Evolutionary conservation across 1,140 invertebrate species (phyloP), one percentile per base, ranked within the genome.

Genomic region (Zophobas atratus): DNA sequence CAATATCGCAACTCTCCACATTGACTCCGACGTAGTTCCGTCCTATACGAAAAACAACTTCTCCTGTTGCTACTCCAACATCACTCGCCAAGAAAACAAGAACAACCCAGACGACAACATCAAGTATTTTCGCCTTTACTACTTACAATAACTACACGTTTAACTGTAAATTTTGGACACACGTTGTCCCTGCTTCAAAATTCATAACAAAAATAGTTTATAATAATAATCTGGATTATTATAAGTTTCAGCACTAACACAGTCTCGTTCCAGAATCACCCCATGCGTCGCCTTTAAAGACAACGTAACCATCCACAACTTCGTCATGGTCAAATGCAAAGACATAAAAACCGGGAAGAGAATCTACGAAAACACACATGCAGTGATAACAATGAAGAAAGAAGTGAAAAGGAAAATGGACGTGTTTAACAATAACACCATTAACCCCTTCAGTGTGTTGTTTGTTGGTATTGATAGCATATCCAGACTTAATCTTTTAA

Each of bases 401-500:
- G 8, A 83, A 80, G 49, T 82, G 63, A 48, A 79, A n/a, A 77
- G 60, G 8, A 81, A 81, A 73, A 77, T 81, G 4, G 41, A 67
- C 3, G 36, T 63, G 36, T 34, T 79, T 6, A 49, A 77, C 6
- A 35, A 74, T 0, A 77, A 3, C 20, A 2, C 70, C 46, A 70
- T 43, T 88, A 51, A 20, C 1, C 35, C 76, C 36, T 75, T 79
- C 78, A 93, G 90, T 83, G 89, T 97, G 3, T 85, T 96, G 0
- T 86, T 95, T 76, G 83, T 96, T n/a, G 95, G 95, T 6, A 91
- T 96, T 72, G 95, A 96, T 82, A 94, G 93, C 36, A 91, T 95
- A 41, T 96, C 95, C 0, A 88, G 94, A 39, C 88, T 93, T 0
- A 94, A 96, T 86, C 90, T 94, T 36, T 89, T 91, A 32, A 89